These are phyloP conservation scores for Trissolcus japonicus DNA, from an alignment of 2,888 invertebrate genomes.

Conservation along the genomic window DNA sequence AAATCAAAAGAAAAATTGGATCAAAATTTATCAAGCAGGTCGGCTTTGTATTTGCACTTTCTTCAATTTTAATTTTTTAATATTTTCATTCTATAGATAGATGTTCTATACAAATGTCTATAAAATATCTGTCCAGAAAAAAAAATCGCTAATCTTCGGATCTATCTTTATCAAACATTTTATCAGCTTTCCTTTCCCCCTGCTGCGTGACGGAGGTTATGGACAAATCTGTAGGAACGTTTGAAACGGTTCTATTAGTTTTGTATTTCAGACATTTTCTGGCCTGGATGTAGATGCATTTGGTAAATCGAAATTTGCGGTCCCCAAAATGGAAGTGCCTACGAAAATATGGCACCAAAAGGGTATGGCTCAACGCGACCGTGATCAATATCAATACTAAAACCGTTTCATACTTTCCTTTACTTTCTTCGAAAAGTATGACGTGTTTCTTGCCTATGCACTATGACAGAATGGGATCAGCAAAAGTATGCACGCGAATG, in stretches of 20 bases:
- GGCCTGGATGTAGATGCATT: not conserved
- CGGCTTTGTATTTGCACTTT: too few relatives aligned
- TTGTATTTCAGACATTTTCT: not conserved
- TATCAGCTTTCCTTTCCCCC: too few relatives aligned
- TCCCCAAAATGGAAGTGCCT: not conserved
- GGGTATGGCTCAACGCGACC: constrained; percentile 57
- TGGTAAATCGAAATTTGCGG: too few relatives aligned
- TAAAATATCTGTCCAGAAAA: too few relatives aligned
- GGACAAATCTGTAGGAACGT: not conserved
- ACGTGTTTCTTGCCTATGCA: constrained; percentile 72
- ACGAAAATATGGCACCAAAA: constrained; percentile 44
- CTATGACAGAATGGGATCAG: constrained; percentile 68
- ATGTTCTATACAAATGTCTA: too few relatives aligned
- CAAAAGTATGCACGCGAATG: constrained; percentile 62
- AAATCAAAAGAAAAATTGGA: too few relatives aligned
- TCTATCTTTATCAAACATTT: too few relatives aligned
- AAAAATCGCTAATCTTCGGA: too few relatives aligned
- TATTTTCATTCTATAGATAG: too few relatives aligned
- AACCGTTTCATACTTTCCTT: constrained; percentile 67
- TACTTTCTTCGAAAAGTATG: constrained; percentile 73
- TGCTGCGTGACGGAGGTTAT: not conserved
- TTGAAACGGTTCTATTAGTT: not conserved
- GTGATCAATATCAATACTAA: constrained; percentile 60
- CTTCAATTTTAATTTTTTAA: too few relatives aligned
- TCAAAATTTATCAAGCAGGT: too few relatives aligned